Conservation (phyloP, 2,797 vertebrate species). For the Alexandromys oeconomus region DNA sequence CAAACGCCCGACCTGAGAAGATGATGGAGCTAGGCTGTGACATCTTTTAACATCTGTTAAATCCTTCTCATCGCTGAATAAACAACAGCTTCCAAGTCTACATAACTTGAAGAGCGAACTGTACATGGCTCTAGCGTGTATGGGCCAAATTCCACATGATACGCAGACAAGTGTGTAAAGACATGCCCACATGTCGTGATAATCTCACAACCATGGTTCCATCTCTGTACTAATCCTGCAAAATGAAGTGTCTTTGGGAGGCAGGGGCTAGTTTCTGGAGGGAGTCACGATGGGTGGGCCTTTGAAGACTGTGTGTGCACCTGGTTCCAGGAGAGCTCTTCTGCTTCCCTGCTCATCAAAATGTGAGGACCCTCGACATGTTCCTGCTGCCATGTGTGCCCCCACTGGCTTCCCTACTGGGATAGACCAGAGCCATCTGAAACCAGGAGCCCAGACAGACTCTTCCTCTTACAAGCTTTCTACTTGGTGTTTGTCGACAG, state of each 20-base stretch:
- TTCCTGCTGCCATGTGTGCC: neutral
- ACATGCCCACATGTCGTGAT: neutral
- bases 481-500: neutral
- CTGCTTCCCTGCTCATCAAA: neutral
- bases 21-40: neutral
- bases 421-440: neutral
- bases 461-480: neutral
- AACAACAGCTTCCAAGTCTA: neutral
- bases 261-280: neutral
- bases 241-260: neutral
- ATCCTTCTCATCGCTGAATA: neutral
- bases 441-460: neutral
- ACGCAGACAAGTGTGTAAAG: neutral
- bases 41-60: neutral
- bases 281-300: neutral
- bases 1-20: too few relatives aligned
- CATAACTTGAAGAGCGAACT: neutral
- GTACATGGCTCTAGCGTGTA: neutral
- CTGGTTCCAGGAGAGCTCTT: neutral
- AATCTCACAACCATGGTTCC: neutral
- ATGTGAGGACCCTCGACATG: neutral
- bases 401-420: neutral
- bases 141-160: neutral
- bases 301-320: neutral
- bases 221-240: neutral